Evolutionary conservation across 2,113 vertebrate species (phyloP).

Genomic region (Argyrosomus japonicus): DNA sequence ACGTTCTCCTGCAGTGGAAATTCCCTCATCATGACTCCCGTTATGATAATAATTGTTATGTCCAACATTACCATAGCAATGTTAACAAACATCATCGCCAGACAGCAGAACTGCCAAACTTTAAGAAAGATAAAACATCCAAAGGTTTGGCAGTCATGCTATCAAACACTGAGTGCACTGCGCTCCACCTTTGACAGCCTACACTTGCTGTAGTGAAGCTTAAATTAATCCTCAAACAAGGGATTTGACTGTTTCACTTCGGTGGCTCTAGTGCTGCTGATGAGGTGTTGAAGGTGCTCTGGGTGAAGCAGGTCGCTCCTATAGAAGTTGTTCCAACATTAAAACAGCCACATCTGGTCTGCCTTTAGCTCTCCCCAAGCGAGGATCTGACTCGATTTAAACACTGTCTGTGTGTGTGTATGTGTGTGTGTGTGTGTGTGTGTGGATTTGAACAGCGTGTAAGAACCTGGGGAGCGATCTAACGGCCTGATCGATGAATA

Average conservation of each 20-base stretch:
- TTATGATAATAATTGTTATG: conserved; percentile 67
- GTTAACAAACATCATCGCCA: conserved; percentile 60
- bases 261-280: conserved; percentile 22
- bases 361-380: conserved; percentile 11
- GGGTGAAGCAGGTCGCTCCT: conserved; percentile 8
- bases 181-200: not conserved
- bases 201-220: conserved; percentile 15
- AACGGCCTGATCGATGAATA: conserved; percentile 24
- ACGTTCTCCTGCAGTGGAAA: conserved; percentile 60
- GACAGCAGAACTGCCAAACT: conserved; percentile 48
- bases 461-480: conserved; percentile 21
- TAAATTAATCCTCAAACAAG: conserved; percentile 18
- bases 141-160: conserved; percentile 37
- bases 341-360: conserved; percentile 65
- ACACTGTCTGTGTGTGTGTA: not conserved
- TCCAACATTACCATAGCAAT: conserved; percentile 72
- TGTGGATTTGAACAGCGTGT: conserved; percentile 19
- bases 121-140: conserved; percentile 55
- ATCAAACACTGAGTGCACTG: conserved; percentile 11
- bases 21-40: conserved; percentile 67
- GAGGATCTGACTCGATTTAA: conserved; percentile 12
- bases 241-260: conserved; percentile 30
- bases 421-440: not conserved
- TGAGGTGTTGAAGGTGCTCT: conserved; percentile 32
- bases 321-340: conserved; percentile 17